A percentile compares a stretch with the other conserved stretches of the same genome.
These are phyloP conservation scores for Echeneis naucrates DNA, from an alignment of 2,797 vertebrate genomes.

Conservation along the genomic window DNA sequence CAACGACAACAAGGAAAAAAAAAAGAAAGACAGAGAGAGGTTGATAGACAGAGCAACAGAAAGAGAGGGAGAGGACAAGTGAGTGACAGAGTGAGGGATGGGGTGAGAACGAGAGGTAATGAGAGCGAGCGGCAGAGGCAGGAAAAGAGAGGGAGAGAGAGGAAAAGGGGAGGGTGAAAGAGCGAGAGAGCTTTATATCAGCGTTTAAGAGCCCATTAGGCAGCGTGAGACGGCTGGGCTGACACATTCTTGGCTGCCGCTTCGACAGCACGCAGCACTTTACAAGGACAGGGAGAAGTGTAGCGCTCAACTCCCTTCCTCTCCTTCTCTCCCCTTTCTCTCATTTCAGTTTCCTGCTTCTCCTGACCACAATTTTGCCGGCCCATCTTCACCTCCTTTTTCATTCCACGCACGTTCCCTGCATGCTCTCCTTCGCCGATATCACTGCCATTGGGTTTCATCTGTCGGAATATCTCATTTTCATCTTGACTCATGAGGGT, in stretches of 20 bases:
- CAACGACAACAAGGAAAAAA: constrained; percentile 27
- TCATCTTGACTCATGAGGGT: constrained; percentile 58
- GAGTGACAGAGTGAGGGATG: constrained; percentile 77
- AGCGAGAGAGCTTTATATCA: constrained; percentile 83
- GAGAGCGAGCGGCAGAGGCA: constrained; percentile 71
- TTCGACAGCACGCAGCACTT: constrained; percentile 83
- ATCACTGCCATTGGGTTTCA: constrained; percentile 47
- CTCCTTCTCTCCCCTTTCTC: constrained; percentile 65
- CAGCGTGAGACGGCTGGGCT: constrained; percentile 81
- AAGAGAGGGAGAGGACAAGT: constrained; percentile 72
- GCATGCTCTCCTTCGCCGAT: constrained; percentile 9
- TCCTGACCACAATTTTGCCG: constrained; percentile 62
- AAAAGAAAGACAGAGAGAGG: constrained; percentile 46
- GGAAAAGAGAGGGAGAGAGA: constrained; percentile 59
- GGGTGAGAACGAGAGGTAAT: constrained; percentile 78
- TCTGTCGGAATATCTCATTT: constrained; percentile 70
- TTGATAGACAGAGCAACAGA: constrained; percentile 60
- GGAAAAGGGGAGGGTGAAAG: constrained; percentile 76
- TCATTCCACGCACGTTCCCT: constrained; percentile 50
- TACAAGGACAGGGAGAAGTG: constrained; percentile 82
- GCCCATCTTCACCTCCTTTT: constrained; percentile 51
- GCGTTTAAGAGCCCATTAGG: constrained; percentile 85
- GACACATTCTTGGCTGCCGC: constrained; percentile 84
- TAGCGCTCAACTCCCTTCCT: constrained; percentile 77
- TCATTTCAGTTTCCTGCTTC: constrained; percentile 67